A percentile compares a stretch with the other conserved stretches of the same genome.
Conservation (phyloP, 2,888 invertebrate species). For the Conistra vaccinii region DNA sequence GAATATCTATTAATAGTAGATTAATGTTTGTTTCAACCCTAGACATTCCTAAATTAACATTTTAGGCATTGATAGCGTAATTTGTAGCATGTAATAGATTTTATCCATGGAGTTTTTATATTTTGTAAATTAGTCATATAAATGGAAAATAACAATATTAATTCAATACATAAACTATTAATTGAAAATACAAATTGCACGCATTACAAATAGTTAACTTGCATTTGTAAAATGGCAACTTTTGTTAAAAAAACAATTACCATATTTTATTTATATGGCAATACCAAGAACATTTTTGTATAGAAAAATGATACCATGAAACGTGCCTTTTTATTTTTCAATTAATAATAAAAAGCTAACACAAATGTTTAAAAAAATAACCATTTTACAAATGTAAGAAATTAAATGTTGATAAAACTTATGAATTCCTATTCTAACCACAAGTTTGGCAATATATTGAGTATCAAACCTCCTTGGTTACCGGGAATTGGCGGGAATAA, state of each 20-base stretch:
- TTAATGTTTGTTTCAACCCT: conserved; percentile 58
- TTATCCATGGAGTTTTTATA: conserved; percentile 56
- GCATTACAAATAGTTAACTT: conserved; percentile 45
- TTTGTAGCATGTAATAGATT: conserved; percentile 44
- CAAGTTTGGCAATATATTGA: conserved; percentile 62
- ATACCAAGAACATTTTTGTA: conserved; percentile 8
- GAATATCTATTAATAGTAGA: conserved; percentile 25
- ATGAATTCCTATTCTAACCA: conserved; percentile 45
- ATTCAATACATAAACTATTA: conserved; percentile 50
- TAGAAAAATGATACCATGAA: background rate
- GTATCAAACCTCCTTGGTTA: conserved; percentile 52
- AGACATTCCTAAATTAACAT: conserved; percentile 70
- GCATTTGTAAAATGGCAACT: conserved; percentile 39
- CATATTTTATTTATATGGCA: background rate
- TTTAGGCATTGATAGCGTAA: conserved; percentile 56
- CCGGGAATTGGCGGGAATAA: conserved; percentile 33
- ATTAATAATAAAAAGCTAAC: background rate
- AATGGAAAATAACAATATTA: conserved; percentile 34
- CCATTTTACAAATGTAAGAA: conserved; percentile 34
- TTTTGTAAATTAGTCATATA: conserved; percentile 50
- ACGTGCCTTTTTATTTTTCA: conserved; percentile 3
- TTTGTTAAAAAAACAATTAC: background rate
- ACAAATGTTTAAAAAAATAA: background rate
- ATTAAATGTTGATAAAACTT: conserved; percentile 21
- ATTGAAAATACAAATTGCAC: conserved; percentile 59